phyloP scores from a whole-genome alignment of 2,888 invertebrate species.

The Mystacides longicornis region DNA sequence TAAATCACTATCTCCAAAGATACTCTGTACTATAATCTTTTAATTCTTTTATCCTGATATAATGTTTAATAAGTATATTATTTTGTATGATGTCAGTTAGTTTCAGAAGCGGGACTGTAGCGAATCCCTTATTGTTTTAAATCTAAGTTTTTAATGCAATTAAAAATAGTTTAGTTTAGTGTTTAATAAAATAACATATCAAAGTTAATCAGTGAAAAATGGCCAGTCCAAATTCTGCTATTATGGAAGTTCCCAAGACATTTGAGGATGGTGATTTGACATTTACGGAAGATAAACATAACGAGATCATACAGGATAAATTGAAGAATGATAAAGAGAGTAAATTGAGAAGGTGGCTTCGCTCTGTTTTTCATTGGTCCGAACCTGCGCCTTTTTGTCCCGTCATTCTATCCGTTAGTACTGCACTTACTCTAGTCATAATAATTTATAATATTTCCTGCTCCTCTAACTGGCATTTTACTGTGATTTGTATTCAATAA shows the following conservation, averaged over 20 bases:
- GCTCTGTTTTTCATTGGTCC: slow-evolving; percentile 36
- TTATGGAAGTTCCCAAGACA: not conserved
- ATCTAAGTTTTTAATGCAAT: no score
- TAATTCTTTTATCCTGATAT: not conserved
- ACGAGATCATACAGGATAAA: slow-evolving; percentile 33
- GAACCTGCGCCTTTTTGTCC: slow-evolving; percentile 34
- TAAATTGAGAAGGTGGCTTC: slow-evolving; percentile 39
- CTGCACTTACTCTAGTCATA: not conserved
- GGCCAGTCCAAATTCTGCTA: not conserved
- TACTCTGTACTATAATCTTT: no score
- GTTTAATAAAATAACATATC: not conserved
- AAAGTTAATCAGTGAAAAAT: not conserved
- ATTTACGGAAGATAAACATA: slow-evolving; percentile 34
- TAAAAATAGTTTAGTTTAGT: not conserved
- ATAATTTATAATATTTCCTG: not conserved
- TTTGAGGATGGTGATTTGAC: slow-evolving; percentile 29
- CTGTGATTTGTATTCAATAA: no score
- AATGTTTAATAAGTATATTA: not conserved
- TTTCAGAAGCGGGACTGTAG: no score
- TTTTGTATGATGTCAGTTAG: not conserved
- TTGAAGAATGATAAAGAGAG: slow-evolving; percentile 33
- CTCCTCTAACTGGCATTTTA: no score
- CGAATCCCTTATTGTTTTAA: no score
- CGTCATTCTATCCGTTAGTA: slow-evolving; percentile 40
- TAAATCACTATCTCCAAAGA: no score